Evolutionary conservation across 1,140 invertebrate genomes (phyloP), one percentile per base, ranked within the genome.

Genomic region (Contarinia nasturtii): DNA sequence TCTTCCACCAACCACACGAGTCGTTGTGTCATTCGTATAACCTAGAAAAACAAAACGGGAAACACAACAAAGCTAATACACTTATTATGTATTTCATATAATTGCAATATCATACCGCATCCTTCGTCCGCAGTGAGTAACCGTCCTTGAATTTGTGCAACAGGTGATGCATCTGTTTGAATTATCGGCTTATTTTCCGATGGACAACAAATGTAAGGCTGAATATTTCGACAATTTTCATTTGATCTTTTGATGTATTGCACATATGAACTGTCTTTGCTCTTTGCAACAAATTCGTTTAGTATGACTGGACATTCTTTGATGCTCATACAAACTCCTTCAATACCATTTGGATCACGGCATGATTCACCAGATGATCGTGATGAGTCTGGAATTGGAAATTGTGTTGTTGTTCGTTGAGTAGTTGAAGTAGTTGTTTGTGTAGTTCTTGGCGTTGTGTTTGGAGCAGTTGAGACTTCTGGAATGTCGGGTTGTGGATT

Each of bases 1-100:
- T 4, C 59, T 56, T 17, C 68, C 68, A 2, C 65, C 64, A 17
- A 70, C 67, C 46, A 68, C 61, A 44, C 61, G 59, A 44, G 55
- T 60, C 33, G 51, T 49, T 3, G 50, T 48, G 1, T 52, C 49
- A 27, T 57, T 54, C 0, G 54, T 60, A 5, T 55, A 50, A 12
- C 67, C 67, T 44, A 67, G 68, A 19, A 59, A 61, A n/a, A 61
- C 58, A 7, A 52, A 53, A 0, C 54, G 51, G 1, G 57, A 56
- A 0, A 50, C 51, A 22, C 61, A 44, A n/a, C 58, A 48, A 1
- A 51, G 50, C 3, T 57, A n/a, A n/a, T 59, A 7, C 59, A 41
- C 4, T 55, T 58, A 10, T 50, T 43, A 7, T 21, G 19, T 20
- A 54, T 55, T 1, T 33, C 19, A 0, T 33, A 15, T 7, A n/a